These are phyloP conservation scores for Hyperopisus bebe DNA, from an alignment of 2,113 vertebrate genomes.

Conservation along the genomic window DNA sequence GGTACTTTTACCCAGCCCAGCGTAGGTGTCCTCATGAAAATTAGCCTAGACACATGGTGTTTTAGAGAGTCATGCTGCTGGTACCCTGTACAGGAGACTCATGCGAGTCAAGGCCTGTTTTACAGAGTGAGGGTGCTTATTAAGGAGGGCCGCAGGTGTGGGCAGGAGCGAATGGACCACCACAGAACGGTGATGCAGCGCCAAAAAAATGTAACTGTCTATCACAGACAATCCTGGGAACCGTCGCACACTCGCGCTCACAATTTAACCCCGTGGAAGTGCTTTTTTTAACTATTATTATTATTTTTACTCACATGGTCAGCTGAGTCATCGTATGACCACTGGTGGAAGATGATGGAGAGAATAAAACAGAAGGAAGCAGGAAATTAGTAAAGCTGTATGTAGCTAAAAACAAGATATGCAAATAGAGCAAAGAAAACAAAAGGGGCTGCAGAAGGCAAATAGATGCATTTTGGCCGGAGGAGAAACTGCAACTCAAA, in stretches of 20 bases:
- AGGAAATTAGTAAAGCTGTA: not conserved
- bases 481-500: not conserved
- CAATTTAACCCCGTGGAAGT: not conserved
- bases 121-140: not conserved
- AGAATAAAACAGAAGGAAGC: slow-evolving; percentile 51
- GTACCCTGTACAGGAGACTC: not conserved
- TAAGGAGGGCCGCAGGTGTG: not conserved
- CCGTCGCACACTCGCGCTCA: too few relatives aligned
- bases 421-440: not conserved
- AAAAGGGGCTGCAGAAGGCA: not conserved
- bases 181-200: not conserved
- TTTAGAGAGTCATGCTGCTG: not conserved
- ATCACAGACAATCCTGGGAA: not conserved
- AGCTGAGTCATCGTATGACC: slow-evolving; percentile 84
- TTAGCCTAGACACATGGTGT: not conserved
- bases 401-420: not conserved
- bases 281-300: not conserved
- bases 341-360: slow-evolving; percentile 62
- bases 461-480: not conserved
- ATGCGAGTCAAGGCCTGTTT: not conserved
- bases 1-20: not conserved
- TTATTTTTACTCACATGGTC: slow-evolving; percentile 86
- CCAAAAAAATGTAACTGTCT: not conserved
- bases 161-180: not conserved
- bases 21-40: not conserved